Evolutionary conservation across 2,797 vertebrate species (phyloP), one percentile per base, ranked within the genome.

Genomic region (Sibirionetta formosa): DNA sequence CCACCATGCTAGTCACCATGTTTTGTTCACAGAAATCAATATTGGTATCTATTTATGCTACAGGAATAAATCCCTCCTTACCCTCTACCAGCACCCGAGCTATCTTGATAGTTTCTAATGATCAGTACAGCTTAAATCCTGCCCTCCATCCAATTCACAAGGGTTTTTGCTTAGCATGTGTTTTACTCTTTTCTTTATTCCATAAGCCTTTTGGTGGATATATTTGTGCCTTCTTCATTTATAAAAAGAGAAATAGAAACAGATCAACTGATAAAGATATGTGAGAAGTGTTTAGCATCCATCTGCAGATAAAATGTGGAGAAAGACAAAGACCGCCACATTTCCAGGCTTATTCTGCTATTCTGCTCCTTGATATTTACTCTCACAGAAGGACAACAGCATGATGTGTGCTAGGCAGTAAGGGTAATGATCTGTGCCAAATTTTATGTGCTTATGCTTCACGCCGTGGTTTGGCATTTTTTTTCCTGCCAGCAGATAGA

Each of bases 361-460:
- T 4, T 84, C 60, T 68, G 35, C 46, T 86, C 38, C 60, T 57
- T 27, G 20, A 27, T 94, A 40, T 63, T 82, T 89, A 70, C 68
- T 71, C 36, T 77, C 86, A 64, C 70, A 92, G 85, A 95, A 86
- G 81, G 71, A 73, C 78, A 93, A 77, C 81, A 92, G 53, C 50
- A 80, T 80, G 60, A 88, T 86, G 71, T 70, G 82, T 53, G 65
- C 80, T 54, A 94, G 75, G 75, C 90, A 92, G 68, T 76, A 82
- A 82, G 36, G 68, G 86, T 90, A 94, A 88, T 77, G 75, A 75
- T 61, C 77, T 80, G 61, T 90, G 57, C 54, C 88, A 73, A 70
- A 90, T 86, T 83, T 88, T 82, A 88, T 63, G 44, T 70, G 73
- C 80, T 95, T 90, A 29, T 82, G 58, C 57, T 86, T 73, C 31